These are phyloP conservation scores for Diadumene lineata DNA, from an alignment of 92 coral and sea anemone genomes.

Conservation along the genomic window DNA sequence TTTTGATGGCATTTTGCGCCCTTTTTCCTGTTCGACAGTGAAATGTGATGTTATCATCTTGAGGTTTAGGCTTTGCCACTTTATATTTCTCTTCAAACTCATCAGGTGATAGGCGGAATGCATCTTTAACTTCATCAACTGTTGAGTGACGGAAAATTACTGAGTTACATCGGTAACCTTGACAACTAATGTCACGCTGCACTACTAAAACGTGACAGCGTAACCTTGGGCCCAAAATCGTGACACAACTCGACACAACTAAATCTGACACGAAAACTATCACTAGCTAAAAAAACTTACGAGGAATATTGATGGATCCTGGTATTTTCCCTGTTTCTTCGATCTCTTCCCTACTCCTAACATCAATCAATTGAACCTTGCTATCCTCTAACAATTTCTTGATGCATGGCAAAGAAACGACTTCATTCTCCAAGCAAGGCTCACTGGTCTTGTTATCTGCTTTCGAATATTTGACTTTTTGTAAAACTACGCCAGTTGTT, in stretches of 20 bases:
- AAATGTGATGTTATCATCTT: slow-evolving; percentile 68
- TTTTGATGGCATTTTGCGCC: slow-evolving; percentile 57
- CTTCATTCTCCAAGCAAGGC: slow-evolving; percentile 37
- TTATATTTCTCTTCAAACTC: slow-evolving; percentile 53
- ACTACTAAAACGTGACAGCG: not conserved
- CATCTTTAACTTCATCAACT: slow-evolving; percentile 58
- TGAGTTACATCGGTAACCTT: not conserved
- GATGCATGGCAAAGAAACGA: slow-evolving; percentile 41
- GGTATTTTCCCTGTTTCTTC: slow-evolving; percentile 63
- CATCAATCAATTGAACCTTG: slow-evolving; percentile 67
- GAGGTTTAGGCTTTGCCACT: slow-evolving; percentile 45
- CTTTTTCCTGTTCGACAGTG: slow-evolving; percentile 77
- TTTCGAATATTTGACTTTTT: too few species aligned
- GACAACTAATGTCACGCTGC: slow-evolving; percentile 1
- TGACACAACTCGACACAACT: too few species aligned
- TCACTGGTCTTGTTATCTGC: not conserved
- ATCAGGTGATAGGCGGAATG: slow-evolving; percentile 49
- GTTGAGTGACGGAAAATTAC: slow-evolving; percentile 6
- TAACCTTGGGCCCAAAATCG: too few species aligned
- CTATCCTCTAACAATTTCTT: slow-evolving; percentile 49
- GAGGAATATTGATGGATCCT: slow-evolving; percentile 58
- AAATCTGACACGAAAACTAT: too few species aligned
- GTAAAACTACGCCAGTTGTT: not conserved
- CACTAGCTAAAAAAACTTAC: slow-evolving; percentile 39
- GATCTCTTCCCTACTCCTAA: slow-evolving; percentile 73